Evolutionary conservation across 2,888 invertebrate genomes (phyloP), one percentile per base, ranked within the genome.

Genomic region (Argyresthia goedartella): DNA sequence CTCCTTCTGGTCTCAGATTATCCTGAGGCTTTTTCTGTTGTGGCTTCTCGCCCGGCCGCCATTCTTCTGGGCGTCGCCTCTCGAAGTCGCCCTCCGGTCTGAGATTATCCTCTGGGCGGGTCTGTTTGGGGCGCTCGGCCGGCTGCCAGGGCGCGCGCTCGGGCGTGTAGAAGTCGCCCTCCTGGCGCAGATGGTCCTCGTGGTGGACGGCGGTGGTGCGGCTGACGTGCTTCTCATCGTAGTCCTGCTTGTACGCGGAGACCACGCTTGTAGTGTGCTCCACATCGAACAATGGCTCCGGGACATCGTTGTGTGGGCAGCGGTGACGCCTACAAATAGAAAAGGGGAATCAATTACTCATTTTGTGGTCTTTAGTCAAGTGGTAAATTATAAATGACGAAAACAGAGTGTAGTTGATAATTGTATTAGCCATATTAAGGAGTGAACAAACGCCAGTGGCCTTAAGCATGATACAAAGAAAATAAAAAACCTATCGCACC

Each of bases 231-330:
- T 91, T 91, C 69, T 89, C 89, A 66, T 90, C 89, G 76, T 88
- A 91, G 67, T 91, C 91, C 62, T 89, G 87, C 60, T 85, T 85
- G 73, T 91, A 91, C 48, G 91, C 90, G 61, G 90, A 89, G 55
- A 88, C 88, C 74, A 88, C 81, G 72, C 76, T 81, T 66, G 77
- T 82, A 69, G 81, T 85, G 71, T 84, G 85, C 77, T 77, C 84
- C 80, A 86, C 87, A 81, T 85, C 87, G 78, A 87, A 87, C 81
- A 86, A 85, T 81, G 87, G 87, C 81, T 87, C 86, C 73, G 84
- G 87, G 80, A 88, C 85, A 74, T 90, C 89, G 68, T 89, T 90
- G 81, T 94, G 95, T 61, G 93, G 90, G 80, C 95, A 95, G 67
- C 93, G 91, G 82, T 95, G 95, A 62, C 93, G 93, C 73, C 95